Percentiles rank a stretch among this genome's conserved stretches.
Conservation (phyloP, 2,888 invertebrate species). For the Bombylius discolor region DNA sequence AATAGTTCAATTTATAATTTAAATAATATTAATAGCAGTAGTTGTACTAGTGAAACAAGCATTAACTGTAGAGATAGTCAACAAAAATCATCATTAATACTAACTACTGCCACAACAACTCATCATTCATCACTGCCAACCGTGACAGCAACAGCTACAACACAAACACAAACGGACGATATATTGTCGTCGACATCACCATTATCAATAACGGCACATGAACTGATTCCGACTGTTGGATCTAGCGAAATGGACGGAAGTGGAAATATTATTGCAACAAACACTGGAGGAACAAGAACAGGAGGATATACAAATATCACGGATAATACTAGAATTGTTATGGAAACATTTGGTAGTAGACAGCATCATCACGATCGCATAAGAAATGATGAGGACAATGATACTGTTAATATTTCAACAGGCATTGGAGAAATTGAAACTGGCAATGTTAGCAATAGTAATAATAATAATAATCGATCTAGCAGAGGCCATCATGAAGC, state of each 20-base stretch:
- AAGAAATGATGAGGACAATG: neutral
- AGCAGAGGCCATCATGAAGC: conserved; percentile 22
- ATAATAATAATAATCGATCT: neutral
- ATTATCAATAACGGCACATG: conserved; percentile 10
- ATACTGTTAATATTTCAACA: neutral
- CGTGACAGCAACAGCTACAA: conserved; percentile 11
- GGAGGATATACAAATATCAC: neutral
- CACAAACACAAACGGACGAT: conserved; percentile 17
- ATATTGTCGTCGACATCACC: conserved; percentile 3
- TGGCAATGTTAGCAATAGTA: conserved; percentile 14
- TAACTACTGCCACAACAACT: conserved; percentile 4
- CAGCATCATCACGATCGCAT: neutral
- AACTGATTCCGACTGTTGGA: conserved; percentile 1
- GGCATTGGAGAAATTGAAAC: too few relatives aligned
- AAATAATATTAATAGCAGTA: neutral
- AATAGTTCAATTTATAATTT: conserved; percentile 20
- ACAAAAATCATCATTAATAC: neutral
- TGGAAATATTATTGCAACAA: neutral
- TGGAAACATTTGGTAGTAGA: neutral
- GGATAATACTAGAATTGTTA: neutral
- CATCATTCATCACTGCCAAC: neutral
- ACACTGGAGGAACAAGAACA: neutral
- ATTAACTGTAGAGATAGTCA: conserved; percentile 1
- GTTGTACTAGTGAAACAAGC: neutral
- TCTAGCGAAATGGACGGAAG: neutral